Evolutionary conservation across 2,888 invertebrate genomes (phyloP).

Genomic region (Opisthograptis luteolata): DNA sequence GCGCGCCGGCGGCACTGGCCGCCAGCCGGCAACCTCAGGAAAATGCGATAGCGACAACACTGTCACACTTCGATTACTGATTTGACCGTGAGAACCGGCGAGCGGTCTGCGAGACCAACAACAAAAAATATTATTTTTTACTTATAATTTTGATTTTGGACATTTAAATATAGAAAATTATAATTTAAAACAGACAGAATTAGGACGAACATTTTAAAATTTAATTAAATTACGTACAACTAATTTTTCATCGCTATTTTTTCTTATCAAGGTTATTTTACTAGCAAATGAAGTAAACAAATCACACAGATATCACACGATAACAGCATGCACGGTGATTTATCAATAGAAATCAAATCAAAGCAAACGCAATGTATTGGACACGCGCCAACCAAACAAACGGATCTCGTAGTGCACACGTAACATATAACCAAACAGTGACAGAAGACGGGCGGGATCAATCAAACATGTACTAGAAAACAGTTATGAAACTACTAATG

Average conservation of each 20-base stretch:
- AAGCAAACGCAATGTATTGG: constrained; percentile 65
- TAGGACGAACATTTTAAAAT: no score
- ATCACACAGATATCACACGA: constrained; percentile 56
- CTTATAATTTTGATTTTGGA: background rate
- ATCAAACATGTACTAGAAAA: constrained; percentile 17
- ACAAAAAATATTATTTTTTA: constrained; percentile 7
- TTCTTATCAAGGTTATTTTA: no score
- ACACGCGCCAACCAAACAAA: constrained; percentile 58
- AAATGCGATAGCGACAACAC: constrained; percentile 77
- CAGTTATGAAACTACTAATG: background rate
- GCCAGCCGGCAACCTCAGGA: constrained; percentile 73
- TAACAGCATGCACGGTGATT: constrained; percentile 61
- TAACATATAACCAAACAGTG: constrained; percentile 38
- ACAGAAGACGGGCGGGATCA: constrained; percentile 17
- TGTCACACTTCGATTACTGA: constrained; percentile 79
- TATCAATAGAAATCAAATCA: constrained; percentile 69
- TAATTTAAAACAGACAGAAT: no score
- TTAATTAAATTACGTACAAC: no score
- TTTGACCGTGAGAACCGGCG: constrained; percentile 62
- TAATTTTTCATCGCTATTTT: no score
- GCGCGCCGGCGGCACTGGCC: constrained; percentile 80
- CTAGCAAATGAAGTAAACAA: constrained; percentile 49
- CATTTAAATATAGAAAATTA: background rate
- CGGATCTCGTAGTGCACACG: constrained; percentile 62
- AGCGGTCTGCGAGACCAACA: constrained; percentile 55